phyloP scores from a whole-genome alignment of 2,888 invertebrate species.

The Agrypnus murinus region DNA sequence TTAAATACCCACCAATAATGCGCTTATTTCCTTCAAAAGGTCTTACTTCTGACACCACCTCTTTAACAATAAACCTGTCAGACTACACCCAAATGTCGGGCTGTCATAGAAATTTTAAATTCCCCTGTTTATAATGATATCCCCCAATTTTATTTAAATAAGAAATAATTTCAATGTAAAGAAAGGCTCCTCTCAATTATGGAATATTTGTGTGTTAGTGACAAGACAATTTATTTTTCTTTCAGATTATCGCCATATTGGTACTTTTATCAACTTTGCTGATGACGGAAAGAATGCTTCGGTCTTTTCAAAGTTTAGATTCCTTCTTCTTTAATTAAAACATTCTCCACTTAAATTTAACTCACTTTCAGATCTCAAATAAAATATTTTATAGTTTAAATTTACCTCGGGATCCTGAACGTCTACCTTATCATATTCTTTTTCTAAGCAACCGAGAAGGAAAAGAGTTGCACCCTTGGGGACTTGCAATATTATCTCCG shows the following conservation, averaged over 20 bases:
- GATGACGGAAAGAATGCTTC: not conserved
- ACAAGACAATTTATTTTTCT: constrained; percentile 23
- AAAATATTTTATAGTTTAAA: constrained; percentile 22
- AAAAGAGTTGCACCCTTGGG: constrained; percentile 21
- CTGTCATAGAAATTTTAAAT: not conserved
- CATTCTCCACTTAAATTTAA: constrained; percentile 27
- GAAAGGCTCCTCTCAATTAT: constrained; percentile 14
- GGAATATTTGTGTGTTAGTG: constrained; percentile 24
- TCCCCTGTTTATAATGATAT: not conserved
- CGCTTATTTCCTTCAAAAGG: constrained; percentile 55
- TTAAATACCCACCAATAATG: constrained; percentile 64
- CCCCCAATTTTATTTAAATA: not conserved
- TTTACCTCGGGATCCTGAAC: constrained; percentile 4
- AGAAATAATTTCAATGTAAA: constrained; percentile 14
- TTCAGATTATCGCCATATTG: constrained; percentile 1
- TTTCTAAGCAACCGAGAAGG: constrained; percentile 20
- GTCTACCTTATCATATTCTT: constrained; percentile 24
- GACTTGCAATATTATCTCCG: constrained; percentile 9
- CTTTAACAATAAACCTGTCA: constrained; percentile 35
- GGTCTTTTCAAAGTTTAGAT: too few species aligned
- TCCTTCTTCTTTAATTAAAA: constrained; percentile 19
- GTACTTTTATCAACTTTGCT: constrained; percentile 14
- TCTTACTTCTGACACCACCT: constrained; percentile 46
- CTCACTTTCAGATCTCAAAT: not conserved
- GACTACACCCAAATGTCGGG: constrained; percentile 14